Evolutionary conservation across 2,888 invertebrate genomes (phyloP), one percentile per base, ranked within the genome.

Genomic region (Phortica magna): DNA sequence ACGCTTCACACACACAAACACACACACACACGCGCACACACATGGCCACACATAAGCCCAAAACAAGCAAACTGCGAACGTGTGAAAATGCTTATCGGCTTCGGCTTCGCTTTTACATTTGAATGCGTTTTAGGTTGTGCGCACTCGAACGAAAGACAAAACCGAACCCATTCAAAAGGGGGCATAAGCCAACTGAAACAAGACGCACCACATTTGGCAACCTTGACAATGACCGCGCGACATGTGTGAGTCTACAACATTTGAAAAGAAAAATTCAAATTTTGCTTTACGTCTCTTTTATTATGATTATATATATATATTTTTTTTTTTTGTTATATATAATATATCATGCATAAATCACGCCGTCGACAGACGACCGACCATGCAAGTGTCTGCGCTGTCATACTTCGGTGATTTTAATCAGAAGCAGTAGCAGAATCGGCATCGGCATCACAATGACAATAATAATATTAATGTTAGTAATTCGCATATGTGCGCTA

Each of bases 401-500:
- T 31, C 31, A 31, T 31, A 31, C 55, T 55, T 1, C 14, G 55
- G 14, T 14, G 55, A 55, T 55, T 61, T 61, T 61, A 61, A 61
- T 61, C 17, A 61, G 10, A 61, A 61, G 3, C 9, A 48, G 9
- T 1, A 61, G 2, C 80, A 78, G 74, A 80, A 76, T 68, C 81
- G 77, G 74, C 80, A 76, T 71, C 31, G 10, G 61, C 7, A 7
- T 61, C 22, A 61, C 22, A 7, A 61, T 19, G 17, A 59, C 22
- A 59, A 59, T 19, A 59, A 59, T 59, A 61, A 61, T 9, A 61
- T 17, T 17, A 55, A 55, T 55, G 17, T 12, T 17, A 55, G 19
- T 22, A 61, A 68, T 68, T 68, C 68, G 22, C 68, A 68, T 68
- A 68, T 68, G 68, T 22, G 68, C 48, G 43, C 68, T 68, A 68